These are phyloP conservation scores for Cyclargus thomasi DNA, from an alignment of 1,140 invertebrate species.

Conservation along the genomic window DNA sequence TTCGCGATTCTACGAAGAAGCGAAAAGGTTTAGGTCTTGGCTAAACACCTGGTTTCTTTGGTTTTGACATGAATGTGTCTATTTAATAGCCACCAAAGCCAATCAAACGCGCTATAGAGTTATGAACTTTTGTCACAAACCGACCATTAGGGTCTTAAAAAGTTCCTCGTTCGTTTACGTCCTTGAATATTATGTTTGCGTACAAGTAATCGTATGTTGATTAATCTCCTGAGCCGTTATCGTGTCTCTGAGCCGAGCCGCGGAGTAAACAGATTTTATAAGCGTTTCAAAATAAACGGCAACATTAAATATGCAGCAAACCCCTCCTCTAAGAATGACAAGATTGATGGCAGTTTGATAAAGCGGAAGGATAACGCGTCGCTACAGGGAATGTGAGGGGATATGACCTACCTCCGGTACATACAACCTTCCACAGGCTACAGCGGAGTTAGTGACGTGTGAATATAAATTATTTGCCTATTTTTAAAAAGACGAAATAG, in stretches of 20 bases:
- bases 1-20: no score
- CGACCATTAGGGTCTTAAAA: no score
- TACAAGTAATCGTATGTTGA: no score
- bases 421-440: not conserved
- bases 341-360: slow-evolving; percentile 37
- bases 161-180: no score
- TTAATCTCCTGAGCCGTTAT: no score
- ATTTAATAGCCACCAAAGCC: no score
- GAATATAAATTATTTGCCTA: not conserved
- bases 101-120: no score
- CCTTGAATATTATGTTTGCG: no score
- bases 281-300: slow-evolving; percentile 12
- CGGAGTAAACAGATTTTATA: slow-evolving; percentile 4
- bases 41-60: no score
- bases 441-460: not conserved
- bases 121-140: no score
- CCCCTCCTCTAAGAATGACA: slow-evolving; percentile 28
- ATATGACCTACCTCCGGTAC: slow-evolving; percentile 9
- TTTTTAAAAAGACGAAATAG: not conserved
- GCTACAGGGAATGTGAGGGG: slow-evolving; percentile 27
- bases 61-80: no score
- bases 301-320: slow-evolving; percentile 29
- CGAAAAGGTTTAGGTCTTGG: no score
- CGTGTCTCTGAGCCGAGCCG: not conserved
- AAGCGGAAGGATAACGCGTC: slow-evolving; percentile 33